Evolutionary conservation across 64 coral and sea anemone genomes (phyloP).

Genomic region (Montipora sp.): DNA sequence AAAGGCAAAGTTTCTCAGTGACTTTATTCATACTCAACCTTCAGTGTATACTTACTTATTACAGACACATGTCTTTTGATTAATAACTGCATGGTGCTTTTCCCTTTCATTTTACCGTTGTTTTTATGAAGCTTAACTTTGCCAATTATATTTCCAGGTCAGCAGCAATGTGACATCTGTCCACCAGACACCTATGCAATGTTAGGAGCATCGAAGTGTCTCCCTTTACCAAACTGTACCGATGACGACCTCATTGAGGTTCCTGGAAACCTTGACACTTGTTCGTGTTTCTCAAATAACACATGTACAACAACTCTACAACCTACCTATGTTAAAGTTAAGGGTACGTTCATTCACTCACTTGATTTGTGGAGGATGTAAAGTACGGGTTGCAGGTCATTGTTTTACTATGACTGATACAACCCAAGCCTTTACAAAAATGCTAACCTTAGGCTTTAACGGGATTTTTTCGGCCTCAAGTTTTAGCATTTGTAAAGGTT

Average conservation of each 20-base stretch:
- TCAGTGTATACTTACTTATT: no score
- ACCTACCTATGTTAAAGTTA: background rate
- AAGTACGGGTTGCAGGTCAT: background rate
- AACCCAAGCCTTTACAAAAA: no score
- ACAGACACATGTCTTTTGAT: background rate
- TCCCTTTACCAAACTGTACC: constrained; percentile 67
- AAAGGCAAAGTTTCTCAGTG: no score
- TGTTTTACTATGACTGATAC: no score
- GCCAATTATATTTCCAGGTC: constrained; percentile 23
- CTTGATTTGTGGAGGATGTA: background rate
- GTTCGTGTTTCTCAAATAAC: background rate
- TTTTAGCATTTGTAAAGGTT: no score
- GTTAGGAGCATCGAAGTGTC: constrained; percentile 59
- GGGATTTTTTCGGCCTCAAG: no score
- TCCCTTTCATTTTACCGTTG: background rate
- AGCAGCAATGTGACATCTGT: constrained; percentile 43
- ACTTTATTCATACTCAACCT: no score
- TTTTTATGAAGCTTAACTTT: background rate
- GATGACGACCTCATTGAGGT: constrained; percentile 62
- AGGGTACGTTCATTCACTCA: background rate
- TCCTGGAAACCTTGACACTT: constrained; percentile 45
- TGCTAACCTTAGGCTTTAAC: no score
- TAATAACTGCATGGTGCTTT: background rate
- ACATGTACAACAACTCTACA: constrained; percentile 7
- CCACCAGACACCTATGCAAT: constrained; percentile 33